phyloP scores from a whole-genome alignment of 2,888 invertebrate species.

The Ichneumoninae sp. region DNA sequence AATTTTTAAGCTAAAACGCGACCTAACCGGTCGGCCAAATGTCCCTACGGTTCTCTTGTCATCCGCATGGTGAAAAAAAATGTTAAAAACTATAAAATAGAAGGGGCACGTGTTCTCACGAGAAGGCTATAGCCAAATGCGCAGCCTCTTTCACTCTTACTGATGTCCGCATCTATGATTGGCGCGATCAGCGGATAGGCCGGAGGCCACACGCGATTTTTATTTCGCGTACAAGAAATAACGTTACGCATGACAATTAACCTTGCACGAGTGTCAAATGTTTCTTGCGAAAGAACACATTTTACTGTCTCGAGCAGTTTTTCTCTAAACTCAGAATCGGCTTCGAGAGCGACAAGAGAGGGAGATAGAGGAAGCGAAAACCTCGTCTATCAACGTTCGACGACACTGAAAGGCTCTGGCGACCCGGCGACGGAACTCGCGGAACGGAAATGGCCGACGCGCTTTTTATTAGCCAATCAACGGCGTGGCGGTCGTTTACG shows the following conservation, averaged over 20 bases:
- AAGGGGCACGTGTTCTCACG: no score
- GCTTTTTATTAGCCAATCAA: not conserved
- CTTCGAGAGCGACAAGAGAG: not conserved
- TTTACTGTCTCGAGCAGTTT: not conserved
- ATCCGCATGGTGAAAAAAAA: no score
- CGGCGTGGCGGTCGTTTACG: not conserved
- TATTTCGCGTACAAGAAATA: not conserved
- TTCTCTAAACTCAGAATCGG: not conserved
- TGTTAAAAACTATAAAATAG: no score
- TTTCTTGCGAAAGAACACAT: not conserved
- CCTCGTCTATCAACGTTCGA: constrained; percentile 9
- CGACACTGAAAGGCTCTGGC: not conserved
- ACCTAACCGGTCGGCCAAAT: no score
- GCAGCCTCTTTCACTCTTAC: not conserved
- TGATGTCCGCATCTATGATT: not conserved
- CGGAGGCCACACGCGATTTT: not conserved
- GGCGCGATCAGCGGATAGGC: not conserved
- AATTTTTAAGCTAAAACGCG: no score
- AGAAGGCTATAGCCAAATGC: not conserved
- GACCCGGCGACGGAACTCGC: not conserved
- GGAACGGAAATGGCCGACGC: not conserved
- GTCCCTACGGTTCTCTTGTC: no score
- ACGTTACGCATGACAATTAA: not conserved
- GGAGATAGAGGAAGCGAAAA: not conserved
- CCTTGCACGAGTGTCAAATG: not conserved